phyloP scores from a whole-genome alignment of 2,113 vertebrate genomes.

The Albula glossodonta region DNA sequence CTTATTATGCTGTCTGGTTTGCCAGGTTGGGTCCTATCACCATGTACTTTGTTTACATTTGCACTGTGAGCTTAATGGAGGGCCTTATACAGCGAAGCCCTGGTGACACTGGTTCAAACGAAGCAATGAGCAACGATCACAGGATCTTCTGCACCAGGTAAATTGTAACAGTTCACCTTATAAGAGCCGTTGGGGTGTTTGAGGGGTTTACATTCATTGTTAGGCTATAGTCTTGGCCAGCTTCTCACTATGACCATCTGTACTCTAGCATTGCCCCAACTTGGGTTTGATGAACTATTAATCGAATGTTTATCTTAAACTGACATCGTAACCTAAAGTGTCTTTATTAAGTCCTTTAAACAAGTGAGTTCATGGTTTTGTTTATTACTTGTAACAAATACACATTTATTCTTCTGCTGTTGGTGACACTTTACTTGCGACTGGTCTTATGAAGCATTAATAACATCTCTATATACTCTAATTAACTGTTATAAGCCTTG shows the following conservation, averaged over 20 bases:
- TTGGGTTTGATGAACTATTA: neutral
- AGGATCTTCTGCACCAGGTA: conserved; percentile 63
- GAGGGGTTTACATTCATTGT: neutral
- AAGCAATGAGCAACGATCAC: accelerated
- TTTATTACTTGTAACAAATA: too few relatives aligned
- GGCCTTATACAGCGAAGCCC: conserved; percentile 3
- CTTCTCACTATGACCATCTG: neutral
- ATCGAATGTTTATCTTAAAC: neutral
- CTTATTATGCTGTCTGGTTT: conserved; percentile 1
- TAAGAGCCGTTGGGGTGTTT: neutral
- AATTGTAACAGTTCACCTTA: neutral
- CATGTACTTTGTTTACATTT: conserved; percentile 55
- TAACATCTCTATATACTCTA: too few relatives aligned
- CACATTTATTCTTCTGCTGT: too few relatives aligned
- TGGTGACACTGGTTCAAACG: neutral
- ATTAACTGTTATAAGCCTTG: too few relatives aligned
- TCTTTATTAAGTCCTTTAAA: too few relatives aligned
- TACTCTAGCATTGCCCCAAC: neutral
- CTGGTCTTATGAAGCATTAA: too few relatives aligned
- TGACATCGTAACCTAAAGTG: neutral
- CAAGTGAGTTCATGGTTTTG: too few relatives aligned
- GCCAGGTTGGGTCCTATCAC: conserved; percentile 59
- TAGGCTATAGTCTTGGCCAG: neutral
- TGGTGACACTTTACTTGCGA: too few relatives aligned
- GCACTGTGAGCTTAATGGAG: conserved; percentile 25